phyloP scores from a whole-genome alignment of 2,797 vertebrate genomes.

The Tinamus major region DNA sequence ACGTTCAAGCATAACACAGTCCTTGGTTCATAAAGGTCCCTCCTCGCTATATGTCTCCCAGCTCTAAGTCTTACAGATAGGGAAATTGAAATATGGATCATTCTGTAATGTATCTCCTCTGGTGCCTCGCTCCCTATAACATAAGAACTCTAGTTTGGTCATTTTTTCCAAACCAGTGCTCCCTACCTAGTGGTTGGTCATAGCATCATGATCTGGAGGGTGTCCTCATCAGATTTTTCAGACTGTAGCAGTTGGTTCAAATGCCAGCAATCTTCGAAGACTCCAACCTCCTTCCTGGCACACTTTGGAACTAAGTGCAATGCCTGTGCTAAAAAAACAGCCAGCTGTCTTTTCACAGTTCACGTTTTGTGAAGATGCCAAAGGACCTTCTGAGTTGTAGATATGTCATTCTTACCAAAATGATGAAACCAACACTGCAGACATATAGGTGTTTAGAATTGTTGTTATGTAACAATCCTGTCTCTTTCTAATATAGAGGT shows the following conservation, averaged over 20 bases:
- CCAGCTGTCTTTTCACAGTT: neutral
- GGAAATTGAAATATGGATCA: neutral
- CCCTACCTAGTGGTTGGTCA: neutral
- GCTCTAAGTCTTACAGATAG: neutral
- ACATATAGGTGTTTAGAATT: too few relatives aligned
- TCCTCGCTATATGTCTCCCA: neutral
- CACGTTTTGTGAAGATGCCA: neutral
- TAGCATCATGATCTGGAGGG: neutral
- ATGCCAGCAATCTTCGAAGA: neutral
- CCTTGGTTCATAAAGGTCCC: neutral
- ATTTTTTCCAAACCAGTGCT: neutral
- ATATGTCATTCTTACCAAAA: neutral
- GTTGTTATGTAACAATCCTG: neutral
- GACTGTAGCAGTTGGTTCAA: neutral
- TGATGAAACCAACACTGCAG: too few relatives aligned
- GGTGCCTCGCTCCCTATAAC: neutral
- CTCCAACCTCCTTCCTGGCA: neutral
- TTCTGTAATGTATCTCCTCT: neutral
- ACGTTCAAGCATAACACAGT: neutral
- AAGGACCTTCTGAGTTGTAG: neutral
- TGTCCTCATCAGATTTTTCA: neutral
- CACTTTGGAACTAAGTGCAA: fast-evolving
- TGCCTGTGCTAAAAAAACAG: neutral
- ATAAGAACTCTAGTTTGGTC: neutral
- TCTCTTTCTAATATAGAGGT: neutral